These are phyloP conservation scores for Carterocephalus palaemon DNA, from an alignment of 2,888 invertebrate genomes.

Conservation along the genomic window DNA sequence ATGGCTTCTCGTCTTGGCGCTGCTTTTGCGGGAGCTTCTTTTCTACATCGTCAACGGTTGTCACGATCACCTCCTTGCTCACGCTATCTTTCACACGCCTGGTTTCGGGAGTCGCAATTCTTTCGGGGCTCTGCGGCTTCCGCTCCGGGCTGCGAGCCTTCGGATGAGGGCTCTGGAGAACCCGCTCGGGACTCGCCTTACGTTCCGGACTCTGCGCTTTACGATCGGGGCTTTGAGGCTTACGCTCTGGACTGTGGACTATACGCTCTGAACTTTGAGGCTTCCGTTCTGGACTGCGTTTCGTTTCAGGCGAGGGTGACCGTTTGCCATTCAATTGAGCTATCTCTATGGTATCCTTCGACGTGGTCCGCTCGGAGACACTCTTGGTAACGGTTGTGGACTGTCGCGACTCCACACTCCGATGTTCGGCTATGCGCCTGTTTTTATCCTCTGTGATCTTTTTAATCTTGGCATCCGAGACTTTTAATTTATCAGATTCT, in stretches of 20 bases:
- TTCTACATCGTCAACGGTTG: constrained; percentile 52
- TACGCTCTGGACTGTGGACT: constrained; percentile 17
- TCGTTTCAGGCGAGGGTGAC: constrained; percentile 56
- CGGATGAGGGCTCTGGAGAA: constrained; percentile 21
- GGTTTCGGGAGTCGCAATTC: constrained; percentile 57
- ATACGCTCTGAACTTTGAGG: constrained; percentile 40
- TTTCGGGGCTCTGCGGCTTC: constrained; percentile 34
- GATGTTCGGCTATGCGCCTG: constrained; percentile 33
- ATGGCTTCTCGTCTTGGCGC: constrained; percentile 77
- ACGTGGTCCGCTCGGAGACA: constrained; percentile 50
- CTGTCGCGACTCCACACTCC: constrained; percentile 41
- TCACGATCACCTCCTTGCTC: constrained; percentile 53
- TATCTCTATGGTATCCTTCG: constrained; percentile 55
- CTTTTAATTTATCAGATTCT: constrained; percentile 53
- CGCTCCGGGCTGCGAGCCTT: constrained; percentile 18
- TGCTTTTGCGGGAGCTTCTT: constrained; percentile 55
- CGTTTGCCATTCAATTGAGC: constrained; percentile 54
- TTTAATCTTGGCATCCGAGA: constrained; percentile 41
- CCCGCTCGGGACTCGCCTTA: constrained; percentile 20
- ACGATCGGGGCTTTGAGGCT: constrained; percentile 22
- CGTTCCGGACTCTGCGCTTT: constrained; percentile 32
- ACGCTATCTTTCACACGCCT: constrained; percentile 44
- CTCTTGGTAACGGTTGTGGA: constrained; percentile 41
- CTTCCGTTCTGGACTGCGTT: constrained; percentile 43
- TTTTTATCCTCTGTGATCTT: constrained; percentile 40